A percentile compares a stretch with the other conserved stretches of the same genome.
Conservation (phyloP, 2,888 invertebrate species). For the Meiosimyza platycephala region DNA sequence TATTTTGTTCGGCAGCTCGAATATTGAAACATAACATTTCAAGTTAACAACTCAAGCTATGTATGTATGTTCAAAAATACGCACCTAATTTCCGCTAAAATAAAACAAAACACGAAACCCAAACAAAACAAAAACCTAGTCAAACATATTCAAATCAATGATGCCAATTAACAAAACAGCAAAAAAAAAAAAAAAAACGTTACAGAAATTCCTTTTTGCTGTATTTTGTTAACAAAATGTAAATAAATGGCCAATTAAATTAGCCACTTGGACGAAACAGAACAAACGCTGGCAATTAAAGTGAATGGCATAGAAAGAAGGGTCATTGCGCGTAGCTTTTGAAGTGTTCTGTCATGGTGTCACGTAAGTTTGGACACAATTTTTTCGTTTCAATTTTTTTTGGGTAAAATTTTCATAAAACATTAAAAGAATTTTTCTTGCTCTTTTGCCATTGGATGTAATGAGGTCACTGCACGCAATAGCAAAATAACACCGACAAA, state of each 20-base stretch:
- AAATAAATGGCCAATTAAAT: slow-evolving; percentile 27
- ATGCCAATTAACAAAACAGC: slow-evolving; percentile 22
- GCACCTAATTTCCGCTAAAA: neutral
- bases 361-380: neutral
- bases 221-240: slow-evolving; percentile 23
- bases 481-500: neutral
- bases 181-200: neutral
- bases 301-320: neutral
- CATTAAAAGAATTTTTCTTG: neutral
- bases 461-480: slow-evolving; percentile 11
- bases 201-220: slow-evolving; percentile 5
- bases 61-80: neutral
- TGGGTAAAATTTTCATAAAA: neutral
- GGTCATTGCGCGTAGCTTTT: neutral
- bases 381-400: neutral
- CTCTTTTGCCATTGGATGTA: neutral
- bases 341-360: slow-evolving; percentile 6
- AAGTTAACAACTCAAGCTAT: neutral
- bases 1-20: neutral
- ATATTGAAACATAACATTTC: neutral
- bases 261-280: slow-evolving; percentile 19
- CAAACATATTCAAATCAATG: slow-evolving; percentile 7
- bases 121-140: neutral
- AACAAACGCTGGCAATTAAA: slow-evolving; percentile 5
- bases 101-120: neutral